Conservation (phyloP, 2,888 invertebrate genomes). For the Dolichomitus sp. region DNA sequence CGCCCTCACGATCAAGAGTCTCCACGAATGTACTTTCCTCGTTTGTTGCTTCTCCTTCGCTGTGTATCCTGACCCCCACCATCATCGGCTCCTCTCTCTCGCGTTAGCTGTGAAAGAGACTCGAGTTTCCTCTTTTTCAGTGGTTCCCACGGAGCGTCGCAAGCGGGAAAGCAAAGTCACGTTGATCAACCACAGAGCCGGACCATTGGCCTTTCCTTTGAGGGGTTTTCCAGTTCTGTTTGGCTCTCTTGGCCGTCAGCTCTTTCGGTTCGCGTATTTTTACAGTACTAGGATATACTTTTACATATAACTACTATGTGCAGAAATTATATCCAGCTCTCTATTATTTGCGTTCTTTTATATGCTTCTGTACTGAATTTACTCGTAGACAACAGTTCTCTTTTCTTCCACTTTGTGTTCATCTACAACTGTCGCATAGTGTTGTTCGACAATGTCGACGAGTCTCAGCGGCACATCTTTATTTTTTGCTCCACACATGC, state of each 20-base stretch:
- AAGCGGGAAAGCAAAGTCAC: slow-evolving; percentile 78
- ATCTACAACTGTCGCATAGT: slow-evolving; percentile 27
- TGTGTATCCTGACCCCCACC: slow-evolving; percentile 3
- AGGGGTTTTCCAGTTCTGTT: slow-evolving; percentile 64
- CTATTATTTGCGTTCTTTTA: slow-evolving; percentile 17
- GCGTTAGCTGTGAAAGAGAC: slow-evolving; percentile 72
- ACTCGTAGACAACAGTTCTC: slow-evolving; percentile 2
- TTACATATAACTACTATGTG: background rate
- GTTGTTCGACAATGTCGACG: slow-evolving; percentile 27
- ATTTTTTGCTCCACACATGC: slow-evolving; percentile 3
- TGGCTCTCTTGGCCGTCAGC: slow-evolving; percentile 47
- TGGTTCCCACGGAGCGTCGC: no score
- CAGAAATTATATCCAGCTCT: slow-evolving; percentile 5
- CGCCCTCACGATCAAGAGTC: slow-evolving; percentile 41
- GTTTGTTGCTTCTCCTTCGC: slow-evolving; percentile 31
- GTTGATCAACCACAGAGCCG: slow-evolving; percentile 77
- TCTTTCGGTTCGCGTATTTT: slow-evolving; percentile 16
- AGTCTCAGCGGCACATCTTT: slow-evolving; percentile 29
- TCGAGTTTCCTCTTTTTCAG: slow-evolving; percentile 68
- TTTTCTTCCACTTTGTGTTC: slow-evolving; percentile 4
- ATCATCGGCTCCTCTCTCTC: slow-evolving; percentile 3
- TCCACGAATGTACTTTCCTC: slow-evolving; percentile 31
- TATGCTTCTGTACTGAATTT: slow-evolving; percentile 2
- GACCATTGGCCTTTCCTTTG: slow-evolving; percentile 79
- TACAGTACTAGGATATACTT: slow-evolving; percentile 8